These are phyloP conservation scores for Leucoraja ocellata DNA, from an alignment of 2,797 vertebrate species.

Conservation along the genomic window DNA sequence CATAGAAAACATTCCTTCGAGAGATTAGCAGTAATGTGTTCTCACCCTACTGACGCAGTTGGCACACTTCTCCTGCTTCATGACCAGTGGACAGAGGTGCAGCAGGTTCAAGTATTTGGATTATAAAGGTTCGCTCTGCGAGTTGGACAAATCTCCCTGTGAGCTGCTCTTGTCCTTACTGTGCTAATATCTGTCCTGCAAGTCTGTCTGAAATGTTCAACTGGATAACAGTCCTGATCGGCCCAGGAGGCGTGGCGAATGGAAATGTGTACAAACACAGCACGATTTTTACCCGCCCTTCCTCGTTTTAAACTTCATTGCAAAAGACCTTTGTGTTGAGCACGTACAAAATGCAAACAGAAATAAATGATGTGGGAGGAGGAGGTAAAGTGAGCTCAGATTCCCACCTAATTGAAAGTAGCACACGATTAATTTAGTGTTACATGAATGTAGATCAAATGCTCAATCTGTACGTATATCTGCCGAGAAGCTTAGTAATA, in stretches of 20 bases:
- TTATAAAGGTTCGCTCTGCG: background rate
- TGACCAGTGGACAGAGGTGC: background rate
- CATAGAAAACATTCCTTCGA: background rate
- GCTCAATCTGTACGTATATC: background rate
- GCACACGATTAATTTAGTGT: background rate
- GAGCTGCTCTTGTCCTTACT: background rate
- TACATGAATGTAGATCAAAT: background rate
- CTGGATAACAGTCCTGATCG: background rate
- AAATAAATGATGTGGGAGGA: background rate
- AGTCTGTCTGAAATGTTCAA: background rate
- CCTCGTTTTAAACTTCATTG: too few relatives aligned
- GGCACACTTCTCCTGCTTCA: constrained; percentile 43
- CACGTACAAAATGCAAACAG: background rate
- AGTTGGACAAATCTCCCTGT: too few relatives aligned
- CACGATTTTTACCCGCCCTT: background rate
- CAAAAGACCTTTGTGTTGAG: background rate
- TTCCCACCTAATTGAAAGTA: background rate
- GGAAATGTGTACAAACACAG: background rate
- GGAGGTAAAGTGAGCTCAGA: background rate
- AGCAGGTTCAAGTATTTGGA: background rate
- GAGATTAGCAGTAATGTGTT: background rate
- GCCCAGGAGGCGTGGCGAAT: background rate
- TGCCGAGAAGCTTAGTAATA: background rate
- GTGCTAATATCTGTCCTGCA: background rate
- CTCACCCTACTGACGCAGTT: constrained; percentile 41